Conservation (phyloP, 1,140 invertebrate species). For the Lanistes nyassanus region DNA sequence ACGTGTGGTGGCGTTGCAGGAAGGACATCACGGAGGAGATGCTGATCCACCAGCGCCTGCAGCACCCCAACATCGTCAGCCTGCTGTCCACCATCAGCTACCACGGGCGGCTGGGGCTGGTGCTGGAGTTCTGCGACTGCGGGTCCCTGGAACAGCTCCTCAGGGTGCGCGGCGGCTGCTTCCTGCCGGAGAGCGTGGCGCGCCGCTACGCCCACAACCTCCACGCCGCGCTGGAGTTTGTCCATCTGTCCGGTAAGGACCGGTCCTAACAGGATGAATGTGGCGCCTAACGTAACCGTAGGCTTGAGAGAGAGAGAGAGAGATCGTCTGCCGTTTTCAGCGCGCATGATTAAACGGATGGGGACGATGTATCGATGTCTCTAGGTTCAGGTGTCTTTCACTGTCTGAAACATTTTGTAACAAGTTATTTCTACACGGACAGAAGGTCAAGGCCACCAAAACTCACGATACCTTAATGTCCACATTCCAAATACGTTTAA, state of each 20-base stretch:
- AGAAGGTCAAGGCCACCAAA: too few species aligned
- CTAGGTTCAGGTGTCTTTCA: too few species aligned
- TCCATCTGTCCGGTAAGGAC: constrained; percentile 39
- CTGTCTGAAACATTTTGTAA: too few species aligned
- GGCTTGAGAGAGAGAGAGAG: too few species aligned
- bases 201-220: constrained; percentile 50
- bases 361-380: too few species aligned
- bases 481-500: too few species aligned
- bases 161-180: constrained; percentile 41
- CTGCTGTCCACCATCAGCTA: constrained; percentile 46
- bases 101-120: constrained; percentile 41
- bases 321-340: too few species aligned
- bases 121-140: constrained; percentile 57
- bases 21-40: constrained; percentile 46
- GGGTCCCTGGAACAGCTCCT: constrained; percentile 54
- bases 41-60: constrained; percentile 44
- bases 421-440: too few species aligned
- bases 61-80: constrained; percentile 50
- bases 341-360: too few species aligned
- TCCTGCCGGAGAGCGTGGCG: constrained; percentile 49
- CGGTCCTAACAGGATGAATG: neutral
- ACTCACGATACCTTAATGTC: too few species aligned
- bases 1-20: neutral
- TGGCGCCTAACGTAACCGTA: too few species aligned
- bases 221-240: constrained; percentile 44